Percentiles rank a stretch among this genome's conserved stretches.
phyloP scores from a whole-genome alignment of 2,797 vertebrate species.

The Chrosomus eos region DNA sequence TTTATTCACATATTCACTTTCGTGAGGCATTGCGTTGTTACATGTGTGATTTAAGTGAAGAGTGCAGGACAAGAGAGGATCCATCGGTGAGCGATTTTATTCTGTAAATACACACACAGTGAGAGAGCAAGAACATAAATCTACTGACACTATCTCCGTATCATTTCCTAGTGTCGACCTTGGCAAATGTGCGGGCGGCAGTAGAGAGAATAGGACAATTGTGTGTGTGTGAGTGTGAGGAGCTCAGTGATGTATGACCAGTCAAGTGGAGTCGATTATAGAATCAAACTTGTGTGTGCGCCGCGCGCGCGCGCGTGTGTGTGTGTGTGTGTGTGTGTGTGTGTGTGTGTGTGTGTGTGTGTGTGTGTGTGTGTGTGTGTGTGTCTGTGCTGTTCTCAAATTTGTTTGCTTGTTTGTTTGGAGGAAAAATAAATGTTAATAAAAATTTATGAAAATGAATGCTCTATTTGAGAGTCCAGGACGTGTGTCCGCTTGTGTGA shows the following conservation, averaged over 20 bases:
- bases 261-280: conserved; percentile 41
- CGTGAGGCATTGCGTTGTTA: not conserved
- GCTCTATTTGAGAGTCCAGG: not conserved
- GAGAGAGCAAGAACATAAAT: conserved; percentile 30
- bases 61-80: too few species aligned
- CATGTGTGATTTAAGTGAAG: not conserved
- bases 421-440: not conserved
- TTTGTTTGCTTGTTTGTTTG: not conserved
- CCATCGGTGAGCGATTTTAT: conserved; percentile 1
- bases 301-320: not conserved
- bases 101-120: conserved; percentile 10
- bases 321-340: not conserved
- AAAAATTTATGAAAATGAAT: not conserved
- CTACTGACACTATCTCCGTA: conserved; percentile 37
- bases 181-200: conserved; percentile 33
- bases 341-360: not conserved
- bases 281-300: conserved; percentile 1
- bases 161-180: conserved; percentile 44
- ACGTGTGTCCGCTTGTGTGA: not conserved
- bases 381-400: not conserved
- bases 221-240: conserved; percentile 1
- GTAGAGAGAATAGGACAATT: conserved; percentile 16
- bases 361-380: not conserved
- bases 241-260: conserved; percentile 26
- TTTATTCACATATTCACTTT: not conserved